Evolutionary conservation across 2,888 invertebrate genomes (phyloP).

Genomic region (Philereme transversata): DNA sequence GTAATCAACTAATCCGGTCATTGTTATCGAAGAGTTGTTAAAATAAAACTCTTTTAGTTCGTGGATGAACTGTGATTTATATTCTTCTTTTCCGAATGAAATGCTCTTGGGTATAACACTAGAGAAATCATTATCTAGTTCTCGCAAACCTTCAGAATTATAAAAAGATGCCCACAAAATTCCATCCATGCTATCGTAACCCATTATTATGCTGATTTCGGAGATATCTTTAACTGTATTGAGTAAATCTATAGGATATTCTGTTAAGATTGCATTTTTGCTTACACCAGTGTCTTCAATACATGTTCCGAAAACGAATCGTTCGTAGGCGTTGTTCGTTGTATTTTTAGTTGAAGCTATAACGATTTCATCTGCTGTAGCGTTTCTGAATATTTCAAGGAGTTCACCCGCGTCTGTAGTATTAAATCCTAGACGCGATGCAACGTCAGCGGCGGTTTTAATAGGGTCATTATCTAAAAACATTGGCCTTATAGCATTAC

Average conservation of each 20-base stretch:
- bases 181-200: slow-evolving; percentile 53
- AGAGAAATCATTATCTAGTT: slow-evolving; percentile 11
- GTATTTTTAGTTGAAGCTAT: slow-evolving; percentile 37
- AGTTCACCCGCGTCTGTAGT: slow-evolving; percentile 46
- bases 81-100: slow-evolving; percentile 34
- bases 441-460: slow-evolving; percentile 40
- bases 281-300: slow-evolving; percentile 35
- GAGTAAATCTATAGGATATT: slow-evolving; percentile 39
- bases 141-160: slow-evolving; percentile 35
- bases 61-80: slow-evolving; percentile 36
- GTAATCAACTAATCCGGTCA: slow-evolving; percentile 44
- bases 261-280: slow-evolving; percentile 38
- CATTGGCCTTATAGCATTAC: slow-evolving; percentile 44
- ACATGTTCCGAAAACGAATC: slow-evolving; percentile 46
- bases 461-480: slow-evolving; percentile 43
- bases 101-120: slow-evolving; percentile 17
- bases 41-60: slow-evolving; percentile 47
- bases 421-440: slow-evolving; percentile 43
- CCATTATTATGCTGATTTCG: slow-evolving; percentile 46
- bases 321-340: slow-evolving; percentile 39
- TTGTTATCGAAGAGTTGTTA: slow-evolving; percentile 32
- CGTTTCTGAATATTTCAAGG: slow-evolving; percentile 44
- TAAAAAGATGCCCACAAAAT: slow-evolving; percentile 45
- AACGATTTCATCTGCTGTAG: slow-evolving; percentile 44
- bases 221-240: slow-evolving; percentile 27